Conservation (phyloP, 2,888 invertebrate genomes). For the Sylvicola cinctus region DNA sequence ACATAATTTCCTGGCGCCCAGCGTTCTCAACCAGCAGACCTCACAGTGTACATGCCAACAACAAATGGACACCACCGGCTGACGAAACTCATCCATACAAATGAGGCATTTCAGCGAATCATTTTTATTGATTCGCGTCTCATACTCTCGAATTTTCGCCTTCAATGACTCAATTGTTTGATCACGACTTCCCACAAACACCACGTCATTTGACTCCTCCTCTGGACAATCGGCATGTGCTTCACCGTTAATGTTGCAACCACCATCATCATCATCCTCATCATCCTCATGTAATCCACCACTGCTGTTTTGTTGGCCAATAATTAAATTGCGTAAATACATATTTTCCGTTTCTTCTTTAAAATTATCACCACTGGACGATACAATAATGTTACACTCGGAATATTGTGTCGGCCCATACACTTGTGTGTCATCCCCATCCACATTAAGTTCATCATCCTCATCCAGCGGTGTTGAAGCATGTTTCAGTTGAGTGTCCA, state of each 20-base stretch:
- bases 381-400: slow-evolving; percentile 41
- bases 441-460: slow-evolving; percentile 58
- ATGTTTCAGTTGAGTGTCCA: not conserved
- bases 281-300: not conserved
- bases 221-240: not conserved
- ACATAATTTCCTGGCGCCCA: slow-evolving; percentile 75
- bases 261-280: not conserved
- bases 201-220: not conserved
- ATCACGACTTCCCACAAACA: slow-evolving; percentile 1
- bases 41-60: slow-evolving; percentile 97
- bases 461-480: slow-evolving; percentile 27
- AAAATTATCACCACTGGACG: slow-evolving; percentile 26
- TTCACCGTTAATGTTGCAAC: not conserved
- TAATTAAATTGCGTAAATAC: slow-evolving; percentile 20
- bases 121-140: slow-evolving; percentile 32
- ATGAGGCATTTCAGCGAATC: slow-evolving; percentile 65
- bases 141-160: slow-evolving; percentile 53
- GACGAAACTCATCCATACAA: slow-evolving; percentile 66
- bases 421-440: slow-evolving; percentile 64
- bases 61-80: slow-evolving; percentile 79
- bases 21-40: slow-evolving; percentile 48
- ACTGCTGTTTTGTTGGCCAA: slow-evolving; percentile 6
- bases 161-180: slow-evolving; percentile 50
- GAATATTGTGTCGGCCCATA: slow-evolving; percentile 79
- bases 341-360: slow-evolving; percentile 16